Conservation (phyloP, 2,797 vertebrate genomes). For the Synaphobranchus kaupii region DNA sequence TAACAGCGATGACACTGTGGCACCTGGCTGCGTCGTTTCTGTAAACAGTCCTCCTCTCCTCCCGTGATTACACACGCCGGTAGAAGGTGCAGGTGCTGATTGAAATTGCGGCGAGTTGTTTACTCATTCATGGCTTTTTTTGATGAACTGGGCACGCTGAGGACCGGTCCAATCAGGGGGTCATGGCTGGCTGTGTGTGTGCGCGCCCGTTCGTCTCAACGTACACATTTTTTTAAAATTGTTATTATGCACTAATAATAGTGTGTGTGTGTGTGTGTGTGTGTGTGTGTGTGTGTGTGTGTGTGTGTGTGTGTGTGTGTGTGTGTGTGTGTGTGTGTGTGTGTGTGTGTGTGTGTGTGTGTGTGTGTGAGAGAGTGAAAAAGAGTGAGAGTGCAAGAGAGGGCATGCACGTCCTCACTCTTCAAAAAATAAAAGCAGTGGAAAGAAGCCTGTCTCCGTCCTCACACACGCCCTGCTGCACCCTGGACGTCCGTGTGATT, state of each 20-base stretch:
- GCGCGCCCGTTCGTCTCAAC: neutral
- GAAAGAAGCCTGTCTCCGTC: too few species aligned
- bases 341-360: too few species aligned
- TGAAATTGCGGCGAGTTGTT: constrained; percentile 71
- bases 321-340: too few species aligned
- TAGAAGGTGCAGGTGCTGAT: constrained; percentile 71
- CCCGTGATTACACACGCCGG: constrained; percentile 56
- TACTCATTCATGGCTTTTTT: constrained; percentile 66
- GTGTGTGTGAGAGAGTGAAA: too few species aligned
- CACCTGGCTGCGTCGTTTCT: neutral
- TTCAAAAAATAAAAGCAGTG: too few species aligned
- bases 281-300: too few species aligned
- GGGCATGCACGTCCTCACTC: too few species aligned
- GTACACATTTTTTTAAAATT: neutral
- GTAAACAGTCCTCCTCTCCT: neutral
- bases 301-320: too few species aligned
- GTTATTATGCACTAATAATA: neutral
- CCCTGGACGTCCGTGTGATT: neutral
- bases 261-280: too few species aligned
- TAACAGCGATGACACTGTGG: constrained; percentile 10
- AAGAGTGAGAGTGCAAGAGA: too few species aligned
- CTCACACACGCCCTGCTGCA: neutral
- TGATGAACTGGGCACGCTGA: constrained; percentile 54
- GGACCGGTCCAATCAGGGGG: neutral
- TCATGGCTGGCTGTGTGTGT: neutral